These are phyloP conservation scores for Aphelocoma californica DNA, from an alignment of 2,797 vertebrate species.

Conservation along the genomic window DNA sequence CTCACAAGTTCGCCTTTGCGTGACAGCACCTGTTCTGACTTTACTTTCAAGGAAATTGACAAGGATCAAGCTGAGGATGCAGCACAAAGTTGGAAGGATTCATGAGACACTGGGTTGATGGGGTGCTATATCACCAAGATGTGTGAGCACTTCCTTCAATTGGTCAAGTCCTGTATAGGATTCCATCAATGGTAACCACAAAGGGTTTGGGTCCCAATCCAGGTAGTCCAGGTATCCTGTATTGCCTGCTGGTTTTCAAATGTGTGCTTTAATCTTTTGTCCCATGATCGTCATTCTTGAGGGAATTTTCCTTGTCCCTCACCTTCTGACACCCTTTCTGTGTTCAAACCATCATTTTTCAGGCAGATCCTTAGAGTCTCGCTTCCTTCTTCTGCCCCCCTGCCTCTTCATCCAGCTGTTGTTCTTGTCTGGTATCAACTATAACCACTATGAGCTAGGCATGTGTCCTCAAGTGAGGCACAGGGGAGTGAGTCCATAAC, in stretches of 20 bases:
- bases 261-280: neutral
- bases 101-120: neutral
- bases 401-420: neutral
- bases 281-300: neutral
- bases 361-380: neutral
- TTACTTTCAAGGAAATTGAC: neutral
- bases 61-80: neutral
- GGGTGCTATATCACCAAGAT: neutral
- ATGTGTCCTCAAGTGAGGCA: neutral
- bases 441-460: neutral
- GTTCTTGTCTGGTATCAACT: neutral
- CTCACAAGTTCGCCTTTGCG: neutral
- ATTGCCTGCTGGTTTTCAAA: neutral
- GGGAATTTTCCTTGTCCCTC: neutral
- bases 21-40: neutral
- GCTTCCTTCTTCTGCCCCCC: neutral
- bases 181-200: neutral
- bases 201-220: neutral
- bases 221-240: neutral
- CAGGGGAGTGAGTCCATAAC: neutral
- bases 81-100: neutral
- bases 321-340: fast-evolving
- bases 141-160: neutral
- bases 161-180: neutral
- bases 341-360: neutral